Base-by-base conservation (phyloP, 2,113 vertebrate species). In the Passer montanus region DNA sequence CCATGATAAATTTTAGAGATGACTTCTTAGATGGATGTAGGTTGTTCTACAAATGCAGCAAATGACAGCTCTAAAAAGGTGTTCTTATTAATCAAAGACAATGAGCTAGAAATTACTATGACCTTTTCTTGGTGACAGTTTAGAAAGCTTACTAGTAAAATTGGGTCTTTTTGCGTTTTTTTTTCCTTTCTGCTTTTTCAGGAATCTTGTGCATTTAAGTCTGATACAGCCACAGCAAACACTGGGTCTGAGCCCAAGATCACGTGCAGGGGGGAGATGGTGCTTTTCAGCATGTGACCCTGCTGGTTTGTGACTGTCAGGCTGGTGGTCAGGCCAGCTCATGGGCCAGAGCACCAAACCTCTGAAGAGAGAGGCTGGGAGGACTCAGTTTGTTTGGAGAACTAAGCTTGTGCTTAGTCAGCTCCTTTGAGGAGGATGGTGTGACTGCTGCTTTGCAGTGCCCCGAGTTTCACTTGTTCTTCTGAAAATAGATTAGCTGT, bases 261-360 rank as follows among this genome's bases (percentile, higher is more conserved):
- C 6, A 8, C 0, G 0, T 35, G 52, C 53, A 52, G 33, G 13
- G 21, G 18, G 33, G 68, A 17, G 68, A 44, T 60, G 53, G 17
- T 52, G 68, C 53, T 69, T 55, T 66, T 68, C 9, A 8, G 43
- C 0, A 0, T 3, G 0, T 22, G 31, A 28, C 24, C 47, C 60
- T 82, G 37, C 22, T 2, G 6, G 18, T 72, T 19, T 39, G 35
- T 63, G 58, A 11, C 30, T 64, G 10, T 33, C 27, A 35, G 18
- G 27, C 27, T 78, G 52, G 15, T 5, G 6, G 35, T n/a, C 56
- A 22, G 60, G 53, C 37, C 53, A 64, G 22, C 37, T 89, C 35
- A 5, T 13, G 26, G 43, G 39, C 9, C 56, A 56, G 53, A 56
- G 73, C 17, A 76, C 23, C 52, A 72, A 75, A 44, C 15, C 22